phyloP scores from a whole-genome alignment of 2,797 vertebrate species.

The Otolemur crassicaudatus region DNA sequence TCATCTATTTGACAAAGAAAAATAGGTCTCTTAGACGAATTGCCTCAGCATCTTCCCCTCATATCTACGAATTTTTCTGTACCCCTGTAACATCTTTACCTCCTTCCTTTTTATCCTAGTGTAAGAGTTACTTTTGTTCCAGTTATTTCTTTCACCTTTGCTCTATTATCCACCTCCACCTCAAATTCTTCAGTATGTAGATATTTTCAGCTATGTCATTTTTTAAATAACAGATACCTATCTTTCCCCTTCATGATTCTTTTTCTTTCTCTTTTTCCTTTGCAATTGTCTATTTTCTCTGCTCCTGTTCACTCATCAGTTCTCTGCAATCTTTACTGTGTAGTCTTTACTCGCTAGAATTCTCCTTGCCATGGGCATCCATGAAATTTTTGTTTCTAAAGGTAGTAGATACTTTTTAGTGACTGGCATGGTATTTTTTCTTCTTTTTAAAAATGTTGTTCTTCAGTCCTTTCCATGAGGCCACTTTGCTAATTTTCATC shows the following conservation, averaged over 20 bases:
- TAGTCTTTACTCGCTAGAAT: not conserved
- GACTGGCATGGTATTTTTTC: not conserved
- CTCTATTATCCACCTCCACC: not conserved
- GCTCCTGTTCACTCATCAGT: not conserved
- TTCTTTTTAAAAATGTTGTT: not conserved
- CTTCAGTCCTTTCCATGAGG: not conserved
- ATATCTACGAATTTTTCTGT: not conserved
- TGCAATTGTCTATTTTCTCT: not conserved
- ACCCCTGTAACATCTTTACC: not conserved
- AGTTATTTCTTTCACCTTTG: not conserved
- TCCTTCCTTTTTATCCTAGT: not conserved
- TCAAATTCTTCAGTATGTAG: not conserved
- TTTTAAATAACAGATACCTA: constrained; percentile 18
- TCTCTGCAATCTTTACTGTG: not conserved
- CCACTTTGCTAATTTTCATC: constrained; percentile 46
- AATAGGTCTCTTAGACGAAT: not conserved
- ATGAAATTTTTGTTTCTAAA: not conserved
- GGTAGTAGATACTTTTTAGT: constrained; percentile 24
- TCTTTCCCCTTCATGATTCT: not conserved
- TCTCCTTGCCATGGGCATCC: not conserved
- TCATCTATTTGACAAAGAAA: constrained; percentile 38
- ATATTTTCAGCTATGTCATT: constrained; percentile 4
- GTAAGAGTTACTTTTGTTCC: not conserved
- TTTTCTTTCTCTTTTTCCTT: constrained; percentile 28
- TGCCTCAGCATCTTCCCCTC: not conserved